phyloP scores from a whole-genome alignment of 2,888 invertebrate genomes.

The Halocaridina rubra region DNA sequence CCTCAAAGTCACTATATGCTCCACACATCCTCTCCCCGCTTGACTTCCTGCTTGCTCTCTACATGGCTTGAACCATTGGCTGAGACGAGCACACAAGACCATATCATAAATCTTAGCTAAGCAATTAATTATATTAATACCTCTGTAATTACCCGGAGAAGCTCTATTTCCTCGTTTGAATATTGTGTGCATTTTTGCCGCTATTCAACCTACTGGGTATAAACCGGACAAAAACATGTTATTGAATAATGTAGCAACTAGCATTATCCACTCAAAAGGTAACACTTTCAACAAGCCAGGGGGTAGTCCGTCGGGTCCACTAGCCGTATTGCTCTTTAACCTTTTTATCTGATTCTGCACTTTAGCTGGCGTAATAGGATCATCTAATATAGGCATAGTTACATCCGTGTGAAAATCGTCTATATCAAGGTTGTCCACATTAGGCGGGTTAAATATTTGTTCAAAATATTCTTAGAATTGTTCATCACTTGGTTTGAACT shows the following conservation, averaged over 20 bases:
- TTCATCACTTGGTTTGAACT: not conserved
- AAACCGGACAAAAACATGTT: not conserved
- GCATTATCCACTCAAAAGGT: not conserved
- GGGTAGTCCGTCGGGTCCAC: slow-evolving; percentile 13
- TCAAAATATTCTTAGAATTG: not conserved
- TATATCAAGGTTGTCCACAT: not conserved
- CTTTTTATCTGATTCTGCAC: not conserved
- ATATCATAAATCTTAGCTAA: not conserved
- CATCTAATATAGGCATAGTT: not conserved
- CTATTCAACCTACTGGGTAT: not conserved
- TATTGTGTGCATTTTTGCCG: not conserved
- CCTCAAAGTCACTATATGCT: slow-evolving; percentile 17
- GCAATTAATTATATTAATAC: not conserved
- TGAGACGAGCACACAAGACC: not conserved
- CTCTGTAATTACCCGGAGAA: not conserved
- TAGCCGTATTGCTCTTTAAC: not conserved
- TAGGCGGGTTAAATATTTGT: not conserved
- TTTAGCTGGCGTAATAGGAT: not conserved
- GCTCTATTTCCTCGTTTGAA: not conserved
- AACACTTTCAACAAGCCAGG: not conserved
- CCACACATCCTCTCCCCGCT: slow-evolving; percentile 10
- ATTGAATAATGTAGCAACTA: not conserved
- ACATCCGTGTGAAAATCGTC: not conserved
- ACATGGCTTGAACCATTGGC: too few relatives aligned
- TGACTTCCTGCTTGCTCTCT: too few relatives aligned